Percentiles rank a stretch among this genome's conserved stretches.
Evolutionary conservation across 2,113 vertebrate genomes (phyloP).

Genomic region (Propithecus coquereli): DNA sequence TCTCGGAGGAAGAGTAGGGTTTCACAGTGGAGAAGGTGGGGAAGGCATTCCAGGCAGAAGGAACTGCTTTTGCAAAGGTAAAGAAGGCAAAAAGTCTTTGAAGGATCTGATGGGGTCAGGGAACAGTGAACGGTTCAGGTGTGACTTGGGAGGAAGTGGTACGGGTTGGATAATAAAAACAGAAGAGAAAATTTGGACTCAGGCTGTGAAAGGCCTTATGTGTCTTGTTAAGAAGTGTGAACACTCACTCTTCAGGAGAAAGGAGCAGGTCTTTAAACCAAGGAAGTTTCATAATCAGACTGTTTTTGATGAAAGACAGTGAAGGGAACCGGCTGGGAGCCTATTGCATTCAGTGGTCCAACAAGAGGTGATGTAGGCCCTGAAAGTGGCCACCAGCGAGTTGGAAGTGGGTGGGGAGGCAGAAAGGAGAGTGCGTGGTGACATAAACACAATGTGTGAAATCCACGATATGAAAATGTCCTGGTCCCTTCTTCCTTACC

Average conservation of each 20-base stretch:
- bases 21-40: not conserved
- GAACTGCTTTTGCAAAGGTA: not conserved
- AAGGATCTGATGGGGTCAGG: not conserved
- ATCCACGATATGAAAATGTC: constrained; percentile 48
- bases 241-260: not conserved
- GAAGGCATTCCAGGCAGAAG: not conserved
- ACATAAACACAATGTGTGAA: not conserved
- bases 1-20: not conserved
- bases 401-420: not conserved
- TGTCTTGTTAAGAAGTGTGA: not conserved
- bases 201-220: not conserved
- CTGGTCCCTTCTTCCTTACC: constrained; percentile 35
- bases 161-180: not conserved
- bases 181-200: not conserved
- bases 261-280: not conserved
- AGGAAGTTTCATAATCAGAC: constrained; percentile 2
- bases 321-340: not conserved
- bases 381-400: not conserved
- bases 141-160: not conserved
- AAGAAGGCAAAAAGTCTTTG: not conserved
- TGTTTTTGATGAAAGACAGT: not conserved
- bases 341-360: not conserved
- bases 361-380: not conserved
- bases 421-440: not conserved
- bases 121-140: not conserved